Percentiles rank a stretch among this genome's conserved stretches.
Conservation (phyloP, 1,140 invertebrate species). For the Vollenhovia emeryi region DNA sequence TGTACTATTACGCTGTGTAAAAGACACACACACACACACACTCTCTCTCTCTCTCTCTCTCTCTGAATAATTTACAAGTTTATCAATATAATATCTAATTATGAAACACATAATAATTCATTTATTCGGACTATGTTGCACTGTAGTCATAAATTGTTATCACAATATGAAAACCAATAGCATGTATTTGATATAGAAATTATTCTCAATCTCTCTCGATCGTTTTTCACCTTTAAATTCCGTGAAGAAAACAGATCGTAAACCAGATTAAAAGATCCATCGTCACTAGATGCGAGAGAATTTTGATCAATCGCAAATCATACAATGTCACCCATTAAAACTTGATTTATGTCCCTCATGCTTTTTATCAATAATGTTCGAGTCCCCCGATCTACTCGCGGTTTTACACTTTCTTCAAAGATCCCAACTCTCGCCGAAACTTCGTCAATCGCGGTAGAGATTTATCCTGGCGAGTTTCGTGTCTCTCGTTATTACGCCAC, state of each 20-base stretch:
- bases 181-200: neutral
- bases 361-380: neutral
- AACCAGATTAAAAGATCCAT: neutral
- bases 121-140: neutral
- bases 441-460: constrained; percentile 10
- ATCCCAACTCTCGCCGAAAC: neutral
- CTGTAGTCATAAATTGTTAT: neutral
- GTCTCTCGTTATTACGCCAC: constrained; percentile 38
- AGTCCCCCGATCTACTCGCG: neutral
- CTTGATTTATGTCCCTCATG: neutral
- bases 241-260: neutral
- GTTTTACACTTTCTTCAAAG: neutral
- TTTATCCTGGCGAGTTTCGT: neutral
- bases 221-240: neutral
- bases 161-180: neutral
- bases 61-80: neutral
- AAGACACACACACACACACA: too few species aligned
- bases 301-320: neutral
- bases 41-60: too few species aligned
- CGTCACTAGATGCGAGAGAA: neutral
- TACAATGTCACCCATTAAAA: neutral
- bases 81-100: neutral
- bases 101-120: neutral
- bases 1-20: neutral
- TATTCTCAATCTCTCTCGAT: neutral